These are phyloP conservation scores for Acanthochromis polyacanthus DNA, from an alignment of 2,113 vertebrate genomes.

Conservation along the genomic window DNA sequence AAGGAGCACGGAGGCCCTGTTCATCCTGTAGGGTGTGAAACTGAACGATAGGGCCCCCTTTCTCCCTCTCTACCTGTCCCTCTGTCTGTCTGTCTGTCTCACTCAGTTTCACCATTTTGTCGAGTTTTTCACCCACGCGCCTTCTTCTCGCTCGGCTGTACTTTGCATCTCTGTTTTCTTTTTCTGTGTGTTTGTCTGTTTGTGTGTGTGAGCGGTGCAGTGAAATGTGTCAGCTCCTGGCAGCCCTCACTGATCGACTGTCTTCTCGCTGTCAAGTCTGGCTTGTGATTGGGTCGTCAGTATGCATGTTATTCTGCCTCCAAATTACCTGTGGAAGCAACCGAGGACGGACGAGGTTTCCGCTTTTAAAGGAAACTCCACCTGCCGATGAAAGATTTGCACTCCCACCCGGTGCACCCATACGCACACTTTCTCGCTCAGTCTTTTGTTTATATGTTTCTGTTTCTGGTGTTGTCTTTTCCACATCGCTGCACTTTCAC, in stretches of 20 bases:
- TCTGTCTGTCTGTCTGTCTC: conserved; percentile 37
- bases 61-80: conserved; percentile 52
- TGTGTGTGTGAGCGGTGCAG: conserved; percentile 5
- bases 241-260: conserved; percentile 49
- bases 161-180: conserved; percentile 27
- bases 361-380: background rate
- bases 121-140: conserved; percentile 38
- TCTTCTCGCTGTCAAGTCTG: conserved; percentile 62
- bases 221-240: conserved; percentile 52
- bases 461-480: conserved; percentile 67
- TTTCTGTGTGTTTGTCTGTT: background rate
- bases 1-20: conserved; percentile 80
- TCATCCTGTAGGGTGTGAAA: conserved; percentile 77
- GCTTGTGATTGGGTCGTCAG: conserved; percentile 44
- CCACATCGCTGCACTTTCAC: conserved; percentile 57
- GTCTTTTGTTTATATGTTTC: conserved; percentile 61
- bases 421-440: conserved; percentile 14
- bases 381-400: background rate
- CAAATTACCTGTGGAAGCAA: conserved; percentile 59
- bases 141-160: conserved; percentile 7
- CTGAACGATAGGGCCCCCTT: conserved; percentile 58
- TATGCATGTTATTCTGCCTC: conserved; percentile 59
- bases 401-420: conserved; percentile 2
- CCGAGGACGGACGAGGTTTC: conserved; percentile 1
- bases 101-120: background rate